Base-by-base conservation (phyloP, 35 echinoderm and acorn worm species). In the Heliocidaris tuberculata region DNA sequence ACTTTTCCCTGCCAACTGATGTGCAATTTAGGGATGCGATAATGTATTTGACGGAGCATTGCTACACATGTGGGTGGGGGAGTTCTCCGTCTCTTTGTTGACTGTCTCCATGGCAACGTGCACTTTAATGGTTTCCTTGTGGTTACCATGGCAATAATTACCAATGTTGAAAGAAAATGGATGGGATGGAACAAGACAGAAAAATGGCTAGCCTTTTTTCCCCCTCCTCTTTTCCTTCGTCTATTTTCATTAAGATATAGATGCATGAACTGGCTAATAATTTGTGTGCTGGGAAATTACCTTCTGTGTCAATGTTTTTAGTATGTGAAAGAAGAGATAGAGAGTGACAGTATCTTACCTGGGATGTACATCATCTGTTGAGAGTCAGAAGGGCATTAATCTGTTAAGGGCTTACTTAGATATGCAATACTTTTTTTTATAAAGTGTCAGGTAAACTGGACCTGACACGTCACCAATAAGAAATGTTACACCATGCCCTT, bases 111-210 rank as follows among this genome's bases (percentile, higher is more conserved):
- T 89, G 87, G 87, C 32, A 48, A 89, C 47, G 11, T 47, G 87
- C 87, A 89, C 87, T 89, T 89, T 89, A 89, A 89, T 48, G 47
- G 87, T 31, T 47, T 89, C 32, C 87, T 19, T 47, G 2, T 32
- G 16, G 87, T 89, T 27, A 30, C 87, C 31, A 32, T 89, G 87
- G 87, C 6, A 19, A 78, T 78, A 78, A 78, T 78, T 78, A 78
- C 65, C 65, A 78, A n/a, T 78, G 65, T 78, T 7, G 65, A 78
- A 78, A 78, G 65, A 24, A 78, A 78, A 78, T 17, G 65, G 65
- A 9, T 27, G 52, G 65, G 65, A 78, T 27, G 4, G 65, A 24
- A 78, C 4, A 5, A 78, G 65, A 27, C 65, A n/a, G 65, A 78
- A 78, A 78, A 27, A 15, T 78, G 65, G 27, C 65, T n/a, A n/a